Conservation (phyloP, 1,140 invertebrate species). For the Drosophila pseudoobscura region DNA sequence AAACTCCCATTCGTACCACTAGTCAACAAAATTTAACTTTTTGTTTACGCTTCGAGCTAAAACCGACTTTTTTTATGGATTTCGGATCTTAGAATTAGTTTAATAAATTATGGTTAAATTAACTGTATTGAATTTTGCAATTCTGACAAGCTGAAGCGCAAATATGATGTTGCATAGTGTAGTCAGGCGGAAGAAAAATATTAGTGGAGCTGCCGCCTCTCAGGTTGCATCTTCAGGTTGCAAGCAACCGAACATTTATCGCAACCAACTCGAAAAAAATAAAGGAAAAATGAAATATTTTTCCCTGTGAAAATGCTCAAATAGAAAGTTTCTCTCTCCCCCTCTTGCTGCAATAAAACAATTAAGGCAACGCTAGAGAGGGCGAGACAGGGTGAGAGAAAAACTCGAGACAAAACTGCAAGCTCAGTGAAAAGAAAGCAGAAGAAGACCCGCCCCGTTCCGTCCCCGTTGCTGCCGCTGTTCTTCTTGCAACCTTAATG, state of each 20-base stretch:
- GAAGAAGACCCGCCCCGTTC: conserved; percentile 23
- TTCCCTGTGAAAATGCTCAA: conserved; percentile 59
- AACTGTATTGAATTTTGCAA: too few species aligned
- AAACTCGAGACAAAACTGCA: conserved; percentile 41
- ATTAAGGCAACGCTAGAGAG: conserved; percentile 50
- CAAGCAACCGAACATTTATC: conserved; percentile 11
- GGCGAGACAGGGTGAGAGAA: conserved; percentile 20
- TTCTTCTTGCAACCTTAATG: conserved; percentile 34
- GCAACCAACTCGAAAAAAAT: conserved; percentile 3
- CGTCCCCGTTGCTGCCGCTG: conserved; percentile 20
- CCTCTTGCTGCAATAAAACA: conserved; percentile 56
- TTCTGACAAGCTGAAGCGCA: too few species aligned
- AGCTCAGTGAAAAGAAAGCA: conserved; percentile 45
- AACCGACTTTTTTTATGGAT: too few species aligned
- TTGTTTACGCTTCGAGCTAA: background rate
- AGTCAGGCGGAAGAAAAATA: conserved; percentile 32
- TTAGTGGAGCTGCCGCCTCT: conserved; percentile 6
- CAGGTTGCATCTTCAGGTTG: background rate
- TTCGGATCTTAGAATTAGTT: too few species aligned
- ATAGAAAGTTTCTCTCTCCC: conserved; percentile 57
- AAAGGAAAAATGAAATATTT: conserved; percentile 44
- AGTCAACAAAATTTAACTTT: too few species aligned
- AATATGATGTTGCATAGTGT: too few species aligned
- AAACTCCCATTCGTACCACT: conserved; percentile 3
- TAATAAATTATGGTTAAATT: too few species aligned